Evolutionary conservation across 2,797 vertebrate species (phyloP), one percentile per base, ranked within the genome.

Genomic region (Salarias fasciatus): DNA sequence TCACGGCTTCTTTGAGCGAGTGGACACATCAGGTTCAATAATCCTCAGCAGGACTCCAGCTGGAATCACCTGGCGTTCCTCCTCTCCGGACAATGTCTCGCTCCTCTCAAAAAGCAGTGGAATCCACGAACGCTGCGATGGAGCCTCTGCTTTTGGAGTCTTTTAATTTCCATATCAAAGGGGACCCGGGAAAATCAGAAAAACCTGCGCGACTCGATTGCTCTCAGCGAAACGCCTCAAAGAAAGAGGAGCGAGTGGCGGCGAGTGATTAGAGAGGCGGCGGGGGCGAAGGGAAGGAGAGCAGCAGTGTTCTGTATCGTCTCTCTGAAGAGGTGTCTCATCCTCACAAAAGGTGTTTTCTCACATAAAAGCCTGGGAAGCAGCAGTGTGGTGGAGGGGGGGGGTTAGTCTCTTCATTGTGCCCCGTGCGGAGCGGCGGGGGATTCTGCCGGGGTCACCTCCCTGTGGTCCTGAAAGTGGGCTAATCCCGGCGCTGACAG

Each of bases 111-210:
- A 54, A 47, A 31, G 51, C 15, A 47, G 35, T 35, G 6, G 1
- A 41, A 64, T 57, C 61, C 52, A 46, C 53, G 66, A 58, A 83
- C 69, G 59, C 41, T 14, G 28, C 57, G 53, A 75, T 72, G 81
- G 53, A 54, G 63, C 49, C 55, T 80, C 52, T 61, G 69, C 77
- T 42, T 15, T 61, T 79, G 37, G 57, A 83, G 69, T 82, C 70
- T 63, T 73, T 78, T 79, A 8, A 83, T 89, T 86, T 87, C 78
- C 85, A 90, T 85, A 85, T 90, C 82, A 89, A 90, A 90, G 72
- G 47, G 65, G 59, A 65, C 67, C 50, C n/a, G 24, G 57, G 50
- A 64, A 73, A 76, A 79, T 61, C 58, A 9, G 52, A 75, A 81
- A 81, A 84, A 75, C 56, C 67, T 59, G 53, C 57, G 45, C 50